These are phyloP conservation scores for Ericerus pela DNA, from an alignment of 1,140 invertebrate genomes.

Conservation along the genomic window DNA sequence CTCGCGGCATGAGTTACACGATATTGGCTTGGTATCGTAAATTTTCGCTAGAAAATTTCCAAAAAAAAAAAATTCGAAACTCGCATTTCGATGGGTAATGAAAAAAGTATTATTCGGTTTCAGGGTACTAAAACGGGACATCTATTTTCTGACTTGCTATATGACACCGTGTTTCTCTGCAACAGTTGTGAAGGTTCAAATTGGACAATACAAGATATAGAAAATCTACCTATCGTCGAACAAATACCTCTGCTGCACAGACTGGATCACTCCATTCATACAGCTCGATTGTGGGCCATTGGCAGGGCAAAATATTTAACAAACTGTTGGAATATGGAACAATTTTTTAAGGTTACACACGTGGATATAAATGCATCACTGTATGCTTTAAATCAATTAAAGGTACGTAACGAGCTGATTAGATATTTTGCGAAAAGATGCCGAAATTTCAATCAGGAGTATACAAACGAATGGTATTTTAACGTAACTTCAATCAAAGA, in stretches of 20 bases:
- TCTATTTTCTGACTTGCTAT: slow-evolving; percentile 44
- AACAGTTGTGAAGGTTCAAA: slow-evolving; percentile 51
- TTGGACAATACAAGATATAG: slow-evolving; percentile 27
- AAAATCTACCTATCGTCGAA: slow-evolving; percentile 56
- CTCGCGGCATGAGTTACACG: slow-evolving; percentile 18
- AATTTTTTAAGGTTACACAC: slow-evolving; percentile 41
- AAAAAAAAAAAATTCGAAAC: no score
- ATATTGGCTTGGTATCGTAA: slow-evolving; percentile 19
- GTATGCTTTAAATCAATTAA: slow-evolving; percentile 39
- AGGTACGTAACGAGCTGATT: slow-evolving; percentile 23
- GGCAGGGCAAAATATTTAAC: slow-evolving; percentile 49
- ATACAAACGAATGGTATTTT: no score
- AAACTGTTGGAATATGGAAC: slow-evolving; percentile 53
- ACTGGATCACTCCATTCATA: slow-evolving; percentile 48
- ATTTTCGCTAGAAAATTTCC: neutral
- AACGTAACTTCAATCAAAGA: no score
- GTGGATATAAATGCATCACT: slow-evolving; percentile 49
- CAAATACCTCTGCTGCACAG: slow-evolving; percentile 63
- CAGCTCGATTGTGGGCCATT: slow-evolving; percentile 52
- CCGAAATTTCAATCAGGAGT: slow-evolving; percentile 23
- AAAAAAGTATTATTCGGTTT: neutral
- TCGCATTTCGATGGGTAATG: neutral
- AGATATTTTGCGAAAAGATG: neutral
- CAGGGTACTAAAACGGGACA: slow-evolving; percentile 41
- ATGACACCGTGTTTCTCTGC: slow-evolving; percentile 43